Evolutionary conservation across 2,797 vertebrate species (phyloP).

Genomic region (Pempheris klunzingeri): DNA sequence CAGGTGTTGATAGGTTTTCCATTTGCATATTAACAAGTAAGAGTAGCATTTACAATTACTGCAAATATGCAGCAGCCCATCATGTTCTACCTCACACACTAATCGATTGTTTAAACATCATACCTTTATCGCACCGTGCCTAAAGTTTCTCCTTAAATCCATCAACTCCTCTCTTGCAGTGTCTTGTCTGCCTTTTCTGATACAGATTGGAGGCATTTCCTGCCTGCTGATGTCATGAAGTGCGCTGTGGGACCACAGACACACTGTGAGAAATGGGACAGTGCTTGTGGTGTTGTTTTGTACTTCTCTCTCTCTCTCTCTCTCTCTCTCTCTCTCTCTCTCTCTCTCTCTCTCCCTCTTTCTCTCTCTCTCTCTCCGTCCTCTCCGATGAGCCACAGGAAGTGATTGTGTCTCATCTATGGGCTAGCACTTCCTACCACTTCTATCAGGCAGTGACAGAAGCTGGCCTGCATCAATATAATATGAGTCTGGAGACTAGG

Average conservation of each 20-base stretch:
- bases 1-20: background rate
- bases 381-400: constrained; percentile 46
- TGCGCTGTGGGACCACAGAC: constrained; percentile 57
- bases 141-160: constrained; percentile 22
- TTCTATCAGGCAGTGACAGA: constrained; percentile 14
- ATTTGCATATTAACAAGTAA: background rate
- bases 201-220: constrained; percentile 66
- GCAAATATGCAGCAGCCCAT: background rate
- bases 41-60: background rate
- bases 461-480: background rate
- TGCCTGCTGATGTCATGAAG: constrained; percentile 79
- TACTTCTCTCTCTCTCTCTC: constrained; percentile 1
- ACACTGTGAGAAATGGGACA: constrained; percentile 68
- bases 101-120: constrained; percentile 16
- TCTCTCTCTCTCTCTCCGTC: no score
- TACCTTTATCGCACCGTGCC: background rate
- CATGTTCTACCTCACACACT: background rate
- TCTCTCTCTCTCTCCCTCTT: background rate
- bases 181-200: constrained; percentile 57
- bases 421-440: constrained; percentile 6
- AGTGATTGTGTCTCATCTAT: constrained; percentile 35
- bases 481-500: background rate
- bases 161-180: constrained; percentile 39
- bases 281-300: constrained; percentile 37
- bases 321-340: background rate